Conservation (phyloP, 2,888 invertebrate species). For the Blastobasis adustella region DNA sequence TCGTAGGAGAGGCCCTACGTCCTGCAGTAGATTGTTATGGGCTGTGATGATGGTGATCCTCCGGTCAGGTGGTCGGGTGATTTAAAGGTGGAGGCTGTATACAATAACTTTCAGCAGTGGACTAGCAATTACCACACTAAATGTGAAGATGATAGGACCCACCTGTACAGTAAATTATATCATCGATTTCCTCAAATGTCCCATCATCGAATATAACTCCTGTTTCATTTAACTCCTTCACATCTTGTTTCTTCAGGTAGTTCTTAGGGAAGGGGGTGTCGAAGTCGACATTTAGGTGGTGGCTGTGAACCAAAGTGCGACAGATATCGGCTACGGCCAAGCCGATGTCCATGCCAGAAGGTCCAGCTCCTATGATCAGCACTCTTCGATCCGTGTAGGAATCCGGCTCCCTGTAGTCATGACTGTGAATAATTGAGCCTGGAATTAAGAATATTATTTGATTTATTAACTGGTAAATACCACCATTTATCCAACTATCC, state of each 20-base stretch:
- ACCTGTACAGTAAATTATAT: constrained; percentile 84
- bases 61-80: too few species aligned
- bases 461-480: too few species aligned
- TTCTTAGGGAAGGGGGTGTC: constrained; percentile 58
- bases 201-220: constrained; percentile 77
- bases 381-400: constrained; percentile 74
- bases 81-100: too few species aligned
- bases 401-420: constrained; percentile 80
- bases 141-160: background rate
- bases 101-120: too few species aligned
- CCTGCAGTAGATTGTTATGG: too few species aligned
- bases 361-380: constrained; percentile 80
- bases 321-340: constrained; percentile 73
- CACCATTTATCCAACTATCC: too few species aligned
- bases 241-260: constrained; percentile 66
- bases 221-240: constrained; percentile 63
- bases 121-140: too few species aligned
- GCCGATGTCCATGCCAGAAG: constrained; percentile 84
- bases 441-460: constrained; percentile 6
- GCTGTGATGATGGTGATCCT: too few species aligned
- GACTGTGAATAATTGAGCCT: constrained; percentile 81
- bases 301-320: constrained; percentile 64
- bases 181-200: constrained; percentile 74
- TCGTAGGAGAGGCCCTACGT: too few species aligned
- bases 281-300: constrained; percentile 55